These are phyloP conservation scores for Podocnemis expansa DNA, from an alignment of 2,113 vertebrate species.

Conservation along the genomic window DNA sequence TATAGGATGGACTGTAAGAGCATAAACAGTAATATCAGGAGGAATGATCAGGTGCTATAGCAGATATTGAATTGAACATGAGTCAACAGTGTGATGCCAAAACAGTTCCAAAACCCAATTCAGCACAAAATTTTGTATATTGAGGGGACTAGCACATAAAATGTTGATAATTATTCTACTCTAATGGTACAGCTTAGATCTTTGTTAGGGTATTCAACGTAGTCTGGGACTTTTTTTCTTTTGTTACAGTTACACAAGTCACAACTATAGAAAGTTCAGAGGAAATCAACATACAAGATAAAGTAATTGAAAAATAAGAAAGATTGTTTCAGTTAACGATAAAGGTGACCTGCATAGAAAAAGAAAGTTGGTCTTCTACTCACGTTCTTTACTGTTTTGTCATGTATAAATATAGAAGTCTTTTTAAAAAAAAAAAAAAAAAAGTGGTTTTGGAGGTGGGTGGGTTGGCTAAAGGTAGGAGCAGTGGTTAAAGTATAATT, in stretches of 20 bases:
- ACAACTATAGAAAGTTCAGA: neutral
- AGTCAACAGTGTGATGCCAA: neutral
- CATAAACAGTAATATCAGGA: neutral
- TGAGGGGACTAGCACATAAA: neutral
- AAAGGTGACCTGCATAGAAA: neutral
- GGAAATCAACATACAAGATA: neutral
- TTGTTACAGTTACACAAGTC: neutral
- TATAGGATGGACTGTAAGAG: neutral
- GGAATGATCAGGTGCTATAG: neutral
- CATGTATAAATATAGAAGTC: neutral
- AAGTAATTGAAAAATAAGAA: neutral
- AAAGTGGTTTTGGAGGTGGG: neutral
- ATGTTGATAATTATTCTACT: neutral
- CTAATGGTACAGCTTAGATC: neutral
- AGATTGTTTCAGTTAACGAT: neutral
- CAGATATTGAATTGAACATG: neutral
- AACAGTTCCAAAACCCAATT: neutral
- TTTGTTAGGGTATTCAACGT: neutral
- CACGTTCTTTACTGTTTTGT: neutral
- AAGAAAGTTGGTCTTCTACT: neutral
- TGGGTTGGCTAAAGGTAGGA: too few species aligned
- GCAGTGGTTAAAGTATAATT: too few species aligned
- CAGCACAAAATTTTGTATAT: neutral
- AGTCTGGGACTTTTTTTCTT: neutral
- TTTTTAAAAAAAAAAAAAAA: neutral